Base-by-base conservation (phyloP, 1,140 invertebrate species). In the Microplitis demolitor region DNA sequence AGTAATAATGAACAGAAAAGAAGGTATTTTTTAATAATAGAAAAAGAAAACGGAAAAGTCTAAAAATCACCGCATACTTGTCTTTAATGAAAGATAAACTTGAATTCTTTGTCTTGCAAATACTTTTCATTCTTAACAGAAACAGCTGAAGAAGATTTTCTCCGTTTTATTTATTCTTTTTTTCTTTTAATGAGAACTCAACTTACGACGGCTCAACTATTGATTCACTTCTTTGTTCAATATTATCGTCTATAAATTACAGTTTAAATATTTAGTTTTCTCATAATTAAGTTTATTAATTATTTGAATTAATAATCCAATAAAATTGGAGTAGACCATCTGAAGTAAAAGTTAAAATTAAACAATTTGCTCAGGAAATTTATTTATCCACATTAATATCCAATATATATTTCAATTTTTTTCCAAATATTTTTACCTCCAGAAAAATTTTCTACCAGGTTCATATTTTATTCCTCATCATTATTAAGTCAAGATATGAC, bases 401-500 rank as follows among this genome's bases (percentile, higher is more conserved):
- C 13, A 54, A 54, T 54, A 14, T 4, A 54, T 54, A 14, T 54
- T 54, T 54, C 53, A 24, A 14, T 54, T 54, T 54, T 24, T 50
- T 50, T 13, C 9, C 9, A 14, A 14, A 4, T 2, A 14, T 24
- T 54, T 14, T 58, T 24, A 24, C 16, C 56, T 24, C 24, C 24
- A 24, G 14, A 31, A 58, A 58, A 11, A 54, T 58, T 31, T 31
- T 58, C 56, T 31, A 3, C 14, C 56, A 58, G 16, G 4, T 58
- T n/a, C 24, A 31, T 58, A 31, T 58, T 58, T 37, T 62, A 6
- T 5, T 14, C 9, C 1, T 33, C 39, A 24, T 35, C 66, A 35
- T 53, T 56, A 9, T 37, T 37, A 53, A 51, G 45, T 33, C 16
- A 14, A 51, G 39, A 53, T 62, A 62, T 70, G 60, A 70, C 60